phyloP scores from a whole-genome alignment of 2,888 invertebrate genomes.

The Apamea epomidion region DNA sequence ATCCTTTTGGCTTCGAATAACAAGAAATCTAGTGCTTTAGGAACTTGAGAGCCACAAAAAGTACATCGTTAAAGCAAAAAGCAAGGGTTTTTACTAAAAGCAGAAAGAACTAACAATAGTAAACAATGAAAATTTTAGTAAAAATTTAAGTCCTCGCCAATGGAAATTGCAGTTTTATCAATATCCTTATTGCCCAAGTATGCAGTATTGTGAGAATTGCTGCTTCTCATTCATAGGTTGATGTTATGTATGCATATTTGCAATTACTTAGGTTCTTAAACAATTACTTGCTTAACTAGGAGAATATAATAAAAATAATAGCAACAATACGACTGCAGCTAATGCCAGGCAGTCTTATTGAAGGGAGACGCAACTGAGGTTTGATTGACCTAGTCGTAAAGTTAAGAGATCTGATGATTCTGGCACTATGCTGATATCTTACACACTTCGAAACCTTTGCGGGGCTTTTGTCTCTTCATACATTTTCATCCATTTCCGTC shows the following conservation, averaged over 20 bases:
- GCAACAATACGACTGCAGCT: not conserved
- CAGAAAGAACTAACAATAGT: too few species aligned
- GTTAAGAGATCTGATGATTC: not conserved
- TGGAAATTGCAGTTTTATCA: constrained; percentile 13
- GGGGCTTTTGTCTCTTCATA: not conserved
- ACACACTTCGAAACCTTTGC: not conserved
- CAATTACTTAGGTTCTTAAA: constrained; percentile 13
- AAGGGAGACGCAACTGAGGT: not conserved
- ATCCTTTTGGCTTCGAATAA: not conserved
- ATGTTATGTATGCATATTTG: constrained; percentile 16
- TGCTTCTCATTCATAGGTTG: constrained; percentile 14
- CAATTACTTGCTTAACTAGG: not conserved
- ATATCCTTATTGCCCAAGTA: not conserved
- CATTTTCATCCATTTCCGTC: not conserved
- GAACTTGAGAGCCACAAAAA: not conserved
- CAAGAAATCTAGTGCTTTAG: not conserved
- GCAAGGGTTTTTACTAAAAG: not conserved
- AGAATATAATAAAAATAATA: not conserved
- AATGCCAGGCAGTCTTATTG: not conserved
- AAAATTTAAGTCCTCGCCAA: not conserved
- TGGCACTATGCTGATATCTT: not conserved
- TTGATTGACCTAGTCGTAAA: not conserved
- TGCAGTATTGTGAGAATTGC: constrained; percentile 5
- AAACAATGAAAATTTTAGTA: too few species aligned
- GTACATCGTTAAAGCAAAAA: not conserved